These are phyloP conservation scores for Porites rus DNA, from an alignment of 92 coral and sea anemone species.

Conservation along the genomic window DNA sequence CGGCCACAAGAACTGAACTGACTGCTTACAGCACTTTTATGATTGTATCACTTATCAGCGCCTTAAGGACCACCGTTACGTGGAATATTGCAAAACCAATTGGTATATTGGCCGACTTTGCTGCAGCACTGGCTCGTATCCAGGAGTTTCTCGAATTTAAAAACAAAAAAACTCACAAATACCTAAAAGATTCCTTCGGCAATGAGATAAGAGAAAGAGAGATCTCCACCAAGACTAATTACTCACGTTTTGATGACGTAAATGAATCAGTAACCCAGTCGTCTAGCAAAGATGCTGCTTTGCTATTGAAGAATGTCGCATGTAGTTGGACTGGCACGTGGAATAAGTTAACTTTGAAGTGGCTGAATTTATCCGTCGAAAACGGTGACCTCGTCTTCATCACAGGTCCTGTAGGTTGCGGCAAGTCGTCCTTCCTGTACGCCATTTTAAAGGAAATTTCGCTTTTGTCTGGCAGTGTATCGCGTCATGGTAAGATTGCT, in stretches of 20 bases:
- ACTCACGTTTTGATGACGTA: too few relatives aligned
- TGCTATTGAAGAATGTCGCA: too few relatives aligned
- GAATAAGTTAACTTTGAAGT: background rate
- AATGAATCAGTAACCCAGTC: too few relatives aligned
- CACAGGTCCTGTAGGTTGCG: conserved; percentile 22
- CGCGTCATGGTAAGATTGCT: conserved; percentile 6
- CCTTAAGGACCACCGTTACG: conserved; percentile 49
- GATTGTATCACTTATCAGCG: conserved; percentile 56
- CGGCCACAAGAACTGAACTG: conserved; percentile 53
- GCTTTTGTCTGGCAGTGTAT: background rate
- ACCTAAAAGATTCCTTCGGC: too few relatives aligned
- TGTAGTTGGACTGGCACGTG: background rate
- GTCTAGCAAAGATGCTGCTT: too few relatives aligned
- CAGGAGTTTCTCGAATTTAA: too few relatives aligned
- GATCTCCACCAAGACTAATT: too few relatives aligned
- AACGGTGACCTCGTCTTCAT: background rate
- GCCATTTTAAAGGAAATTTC: conserved; percentile 18
- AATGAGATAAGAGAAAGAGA: too few relatives aligned
- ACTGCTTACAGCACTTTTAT: conserved; percentile 64
- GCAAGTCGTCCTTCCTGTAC: conserved; percentile 12
- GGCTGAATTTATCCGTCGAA: background rate
- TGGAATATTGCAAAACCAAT: conserved; percentile 63
- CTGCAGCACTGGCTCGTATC: background rate
- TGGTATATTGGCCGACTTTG: conserved; percentile 60
- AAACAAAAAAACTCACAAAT: too few relatives aligned